Conservation (phyloP, 1,140 invertebrate genomes). For the Streblospio benedicti region DNA sequence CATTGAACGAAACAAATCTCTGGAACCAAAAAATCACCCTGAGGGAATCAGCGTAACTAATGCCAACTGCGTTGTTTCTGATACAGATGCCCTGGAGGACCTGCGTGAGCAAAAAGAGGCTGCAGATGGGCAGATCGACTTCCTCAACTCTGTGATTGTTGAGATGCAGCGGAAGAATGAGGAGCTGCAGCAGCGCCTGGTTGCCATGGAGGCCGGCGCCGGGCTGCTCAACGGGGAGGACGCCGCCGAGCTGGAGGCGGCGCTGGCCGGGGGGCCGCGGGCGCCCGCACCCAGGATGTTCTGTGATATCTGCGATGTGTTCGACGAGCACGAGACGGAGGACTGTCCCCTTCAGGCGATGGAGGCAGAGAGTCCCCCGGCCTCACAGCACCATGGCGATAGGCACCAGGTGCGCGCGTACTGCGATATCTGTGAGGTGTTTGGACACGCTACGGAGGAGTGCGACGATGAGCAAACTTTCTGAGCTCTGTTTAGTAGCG, state of each 20-base stretch:
- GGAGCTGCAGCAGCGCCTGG: constrained; percentile 65
- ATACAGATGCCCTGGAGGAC: too few relatives aligned
- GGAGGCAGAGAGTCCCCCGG: constrained; percentile 35
- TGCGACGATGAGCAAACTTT: too few relatives aligned
- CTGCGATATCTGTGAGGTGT: constrained; percentile 87
- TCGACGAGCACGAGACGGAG: constrained; percentile 92
- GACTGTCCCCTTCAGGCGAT: constrained; percentile 80
- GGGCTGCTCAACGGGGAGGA: neutral
- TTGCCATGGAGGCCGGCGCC: constrained; percentile 66
- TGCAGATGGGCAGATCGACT: constrained; percentile 82
- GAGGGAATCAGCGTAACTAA: too few relatives aligned
- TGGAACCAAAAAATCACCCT: too few relatives aligned
- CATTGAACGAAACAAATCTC: too few relatives aligned
- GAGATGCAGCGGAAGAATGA: constrained; percentile 90
- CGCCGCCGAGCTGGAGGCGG: neutral
- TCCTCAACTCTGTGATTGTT: constrained; percentile 91
- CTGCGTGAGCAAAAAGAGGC: too few relatives aligned
- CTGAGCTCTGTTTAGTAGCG: too few relatives aligned
- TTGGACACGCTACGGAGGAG: too few relatives aligned
- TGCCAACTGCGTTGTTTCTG: too few relatives aligned
- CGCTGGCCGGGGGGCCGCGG: neutral
- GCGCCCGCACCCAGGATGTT: constrained; percentile 60
- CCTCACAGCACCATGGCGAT: constrained; percentile 49
- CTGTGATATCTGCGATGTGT: constrained; percentile 95
- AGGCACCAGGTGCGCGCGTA: constrained; percentile 62